These are phyloP conservation scores for Cynoglossus semilaevis DNA, from an alignment of 2,113 vertebrate species.

Conservation along the genomic window DNA sequence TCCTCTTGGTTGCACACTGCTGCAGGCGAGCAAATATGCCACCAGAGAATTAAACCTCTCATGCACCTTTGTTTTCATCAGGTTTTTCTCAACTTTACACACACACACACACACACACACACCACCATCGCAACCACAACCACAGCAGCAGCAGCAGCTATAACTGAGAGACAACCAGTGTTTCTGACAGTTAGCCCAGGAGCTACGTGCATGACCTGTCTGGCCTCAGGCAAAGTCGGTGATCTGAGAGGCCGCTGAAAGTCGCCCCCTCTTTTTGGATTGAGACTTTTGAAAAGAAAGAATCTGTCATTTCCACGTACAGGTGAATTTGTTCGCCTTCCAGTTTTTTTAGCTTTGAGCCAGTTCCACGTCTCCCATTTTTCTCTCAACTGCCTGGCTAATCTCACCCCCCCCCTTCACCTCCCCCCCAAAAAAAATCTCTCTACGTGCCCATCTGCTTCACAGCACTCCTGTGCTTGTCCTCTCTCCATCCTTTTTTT, in stretches of 20 bases:
- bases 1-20: conserved; percentile 74
- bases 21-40: conserved; percentile 68
- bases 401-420: conserved; percentile 1
- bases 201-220: conserved; percentile 44
- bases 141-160: conserved; percentile 31
- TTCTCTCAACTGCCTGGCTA: conserved; percentile 26
- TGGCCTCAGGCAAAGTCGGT: conserved; percentile 28
- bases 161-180: conserved; percentile 36
- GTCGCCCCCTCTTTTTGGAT: conserved; percentile 20
- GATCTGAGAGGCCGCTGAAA: conserved; percentile 33
- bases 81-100: conserved; percentile 72
- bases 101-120: neutral
- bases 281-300: conserved; percentile 32
- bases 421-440: conserved; percentile 9
- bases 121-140: neutral
- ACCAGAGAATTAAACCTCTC: conserved; percentile 70
- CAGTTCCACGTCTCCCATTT: conserved; percentile 35
- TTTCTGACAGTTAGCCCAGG: conserved; percentile 52
- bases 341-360: conserved; percentile 48
- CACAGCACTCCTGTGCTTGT: conserved; percentile 30
- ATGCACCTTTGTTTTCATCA: conserved; percentile 70
- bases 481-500: conserved; percentile 23
- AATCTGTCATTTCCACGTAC: conserved; percentile 55
- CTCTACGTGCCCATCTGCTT: conserved; percentile 49
- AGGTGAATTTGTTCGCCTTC: conserved; percentile 42